Conservation (phyloP, 2,797 vertebrate genomes). For the Sebastes trivittatus region DNA sequence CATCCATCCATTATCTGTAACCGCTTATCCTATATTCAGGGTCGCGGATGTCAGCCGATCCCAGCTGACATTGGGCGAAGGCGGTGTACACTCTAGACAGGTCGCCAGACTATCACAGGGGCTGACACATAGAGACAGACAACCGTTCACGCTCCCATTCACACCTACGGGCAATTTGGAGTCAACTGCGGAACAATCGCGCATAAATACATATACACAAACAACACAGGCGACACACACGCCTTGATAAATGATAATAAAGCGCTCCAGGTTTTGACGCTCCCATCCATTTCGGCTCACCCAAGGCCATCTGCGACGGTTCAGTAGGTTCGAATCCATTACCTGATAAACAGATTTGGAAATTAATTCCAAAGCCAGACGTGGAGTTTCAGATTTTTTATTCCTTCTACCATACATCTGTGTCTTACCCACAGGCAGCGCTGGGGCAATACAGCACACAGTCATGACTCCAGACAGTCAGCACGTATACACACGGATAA, state of each 20-base stretch:
- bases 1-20: too few species aligned
- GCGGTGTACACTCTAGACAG: too few species aligned
- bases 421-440: conserved; percentile 56
- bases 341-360: conserved; percentile 74
- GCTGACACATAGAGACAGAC: too few species aligned
- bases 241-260: conserved; percentile 44
- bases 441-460: conserved; percentile 12
- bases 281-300: conserved; percentile 57
- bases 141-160: too few species aligned
- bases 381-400: conserved; percentile 51
- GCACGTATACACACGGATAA: not conserved
- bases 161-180: too few species aligned
- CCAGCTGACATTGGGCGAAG: too few species aligned
- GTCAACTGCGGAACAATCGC: not conserved
- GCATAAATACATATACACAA: not conserved
- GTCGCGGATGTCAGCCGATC: too few species aligned
- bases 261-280: conserved; percentile 44
- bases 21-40: too few species aligned
- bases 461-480: conserved; percentile 33
- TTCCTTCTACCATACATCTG: conserved; percentile 61
- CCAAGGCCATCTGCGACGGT: conserved; percentile 56
- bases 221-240: not conserved
- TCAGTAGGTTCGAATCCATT: conserved; percentile 68
- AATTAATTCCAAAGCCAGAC: conserved; percentile 59
- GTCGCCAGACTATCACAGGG: too few species aligned